Percentiles rank a stretch among this genome's conserved stretches.
Evolutionary conservation across 2,797 vertebrate genomes (phyloP).

Genomic region (Tarsius wallacei): DNA sequence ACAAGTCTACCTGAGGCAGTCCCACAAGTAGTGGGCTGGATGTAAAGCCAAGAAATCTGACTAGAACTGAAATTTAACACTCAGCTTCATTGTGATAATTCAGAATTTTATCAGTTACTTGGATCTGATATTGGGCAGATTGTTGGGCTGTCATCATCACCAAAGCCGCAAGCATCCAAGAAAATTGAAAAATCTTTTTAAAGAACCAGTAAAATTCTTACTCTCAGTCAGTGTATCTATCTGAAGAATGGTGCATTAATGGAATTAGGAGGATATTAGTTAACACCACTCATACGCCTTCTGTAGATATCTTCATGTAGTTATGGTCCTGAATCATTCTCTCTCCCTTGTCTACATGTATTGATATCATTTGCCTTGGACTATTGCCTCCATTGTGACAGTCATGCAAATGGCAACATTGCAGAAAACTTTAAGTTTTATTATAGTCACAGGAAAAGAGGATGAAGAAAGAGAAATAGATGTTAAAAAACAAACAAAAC

Average conservation of each 20-base stretch:
- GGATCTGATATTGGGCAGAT: background rate
- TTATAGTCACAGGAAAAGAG: background rate
- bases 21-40: background rate
- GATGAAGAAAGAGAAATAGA: background rate
- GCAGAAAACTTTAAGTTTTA: slow-evolving; percentile 2
- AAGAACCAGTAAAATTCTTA: background rate
- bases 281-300: background rate
- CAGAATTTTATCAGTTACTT: background rate
- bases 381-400: slow-evolving; percentile 27
- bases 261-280: background rate
- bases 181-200: slow-evolving; percentile 30
- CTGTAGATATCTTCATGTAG: background rate
- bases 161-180: background rate
- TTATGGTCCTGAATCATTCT: background rate
- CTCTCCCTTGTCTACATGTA: background rate
- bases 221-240: background rate
- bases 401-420: background rate
- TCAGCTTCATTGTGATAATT: background rate
- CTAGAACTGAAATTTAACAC: background rate
- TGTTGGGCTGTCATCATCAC: background rate
- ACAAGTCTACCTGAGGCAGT: background rate
- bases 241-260: background rate
- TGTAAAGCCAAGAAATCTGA: background rate
- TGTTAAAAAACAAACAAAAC: background rate
- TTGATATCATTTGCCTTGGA: slow-evolving; percentile 17